phyloP scores from a whole-genome alignment of 2,888 invertebrate species.

The Melinaea menophilus region DNA sequence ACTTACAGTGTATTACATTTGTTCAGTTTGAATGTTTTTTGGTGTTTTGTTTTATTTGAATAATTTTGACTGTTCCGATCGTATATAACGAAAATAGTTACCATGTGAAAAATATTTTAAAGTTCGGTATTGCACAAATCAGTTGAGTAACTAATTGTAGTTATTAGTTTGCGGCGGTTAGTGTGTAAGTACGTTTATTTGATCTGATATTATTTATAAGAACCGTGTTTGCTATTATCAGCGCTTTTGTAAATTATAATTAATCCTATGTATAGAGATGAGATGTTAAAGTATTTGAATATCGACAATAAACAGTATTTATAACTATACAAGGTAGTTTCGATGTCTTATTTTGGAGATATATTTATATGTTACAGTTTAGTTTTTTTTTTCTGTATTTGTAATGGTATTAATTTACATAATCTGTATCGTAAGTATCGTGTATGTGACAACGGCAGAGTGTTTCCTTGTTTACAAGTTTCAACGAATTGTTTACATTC shows the following conservation, averaged over 20 bases:
- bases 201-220: conserved; percentile 45
- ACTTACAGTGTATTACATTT: conserved; percentile 17
- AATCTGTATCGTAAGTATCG: conserved; percentile 51
- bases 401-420: conserved; percentile 70
- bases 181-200: conserved; percentile 42
- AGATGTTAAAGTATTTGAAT: conserved; percentile 60
- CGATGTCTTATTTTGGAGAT: conserved; percentile 64
- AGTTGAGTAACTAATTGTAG: conserved; percentile 46
- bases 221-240: conserved; percentile 28
- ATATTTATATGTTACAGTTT: conserved; percentile 72
- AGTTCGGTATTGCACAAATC: conserved; percentile 51
- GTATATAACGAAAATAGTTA: conserved; percentile 36
- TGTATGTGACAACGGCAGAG: conserved; percentile 37
- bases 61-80: conserved; percentile 20
- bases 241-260: conserved; percentile 42
- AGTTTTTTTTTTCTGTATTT: conserved; percentile 59
- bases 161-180: conserved; percentile 32
- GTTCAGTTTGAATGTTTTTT: conserved; percentile 1
- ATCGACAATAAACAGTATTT: conserved; percentile 77
- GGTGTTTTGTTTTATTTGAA: conserved; percentile 18
- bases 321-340: conserved; percentile 47
- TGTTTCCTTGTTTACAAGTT: conserved; percentile 36
- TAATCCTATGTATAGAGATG: conserved; percentile 37
- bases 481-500: conserved; percentile 74
- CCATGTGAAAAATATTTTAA: conserved; percentile 34